Evolutionary conservation across 1,140 invertebrate genomes (phyloP).

Genomic region (Drosophila equinoxialis): DNA sequence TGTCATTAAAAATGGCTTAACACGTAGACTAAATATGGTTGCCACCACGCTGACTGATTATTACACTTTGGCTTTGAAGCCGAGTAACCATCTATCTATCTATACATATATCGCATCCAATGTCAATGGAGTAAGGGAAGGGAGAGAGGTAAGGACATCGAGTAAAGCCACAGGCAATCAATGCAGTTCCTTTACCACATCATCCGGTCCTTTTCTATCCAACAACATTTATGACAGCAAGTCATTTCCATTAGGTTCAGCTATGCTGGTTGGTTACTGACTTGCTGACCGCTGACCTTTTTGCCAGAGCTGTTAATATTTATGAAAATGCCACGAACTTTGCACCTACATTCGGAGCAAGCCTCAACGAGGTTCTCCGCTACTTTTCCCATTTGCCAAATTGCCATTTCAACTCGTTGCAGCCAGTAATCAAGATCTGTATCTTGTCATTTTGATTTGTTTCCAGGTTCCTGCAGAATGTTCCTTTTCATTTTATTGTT

Average conservation of each 20-base stretch:
- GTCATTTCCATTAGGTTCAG: conserved; percentile 51
- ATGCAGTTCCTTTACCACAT: conserved; percentile 30
- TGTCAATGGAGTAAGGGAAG: conserved; percentile 35
- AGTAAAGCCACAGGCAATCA: conserved; percentile 38
- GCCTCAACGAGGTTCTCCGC: not conserved
- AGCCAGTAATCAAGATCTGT: conserved; percentile 62
- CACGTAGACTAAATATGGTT: conserved; percentile 51
- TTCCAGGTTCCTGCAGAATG: conserved; percentile 20
- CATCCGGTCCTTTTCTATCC: not conserved
- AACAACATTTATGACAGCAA: conserved; percentile 29
- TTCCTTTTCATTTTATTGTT: conserved; percentile 12
- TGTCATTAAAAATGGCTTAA: conserved; percentile 63
- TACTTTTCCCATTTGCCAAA: conserved; percentile 53
- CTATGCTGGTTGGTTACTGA: not conserved
- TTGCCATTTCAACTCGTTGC: conserved; percentile 54
- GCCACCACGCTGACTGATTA: conserved; percentile 47
- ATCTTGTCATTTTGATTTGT: conserved; percentile 66
- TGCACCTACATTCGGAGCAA: conserved; percentile 28
- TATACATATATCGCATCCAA: not conserved
- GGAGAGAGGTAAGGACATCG: not conserved
- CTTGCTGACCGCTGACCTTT: conserved; percentile 44
- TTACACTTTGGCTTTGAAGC: conserved; percentile 33
- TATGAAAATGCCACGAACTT: conserved; percentile 63
- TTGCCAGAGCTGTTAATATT: conserved; percentile 55
- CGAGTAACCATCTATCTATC: not conserved